Evolutionary conservation across 2,797 vertebrate genomes (phyloP).

Genomic region (Cynopterus sphinx): DNA sequence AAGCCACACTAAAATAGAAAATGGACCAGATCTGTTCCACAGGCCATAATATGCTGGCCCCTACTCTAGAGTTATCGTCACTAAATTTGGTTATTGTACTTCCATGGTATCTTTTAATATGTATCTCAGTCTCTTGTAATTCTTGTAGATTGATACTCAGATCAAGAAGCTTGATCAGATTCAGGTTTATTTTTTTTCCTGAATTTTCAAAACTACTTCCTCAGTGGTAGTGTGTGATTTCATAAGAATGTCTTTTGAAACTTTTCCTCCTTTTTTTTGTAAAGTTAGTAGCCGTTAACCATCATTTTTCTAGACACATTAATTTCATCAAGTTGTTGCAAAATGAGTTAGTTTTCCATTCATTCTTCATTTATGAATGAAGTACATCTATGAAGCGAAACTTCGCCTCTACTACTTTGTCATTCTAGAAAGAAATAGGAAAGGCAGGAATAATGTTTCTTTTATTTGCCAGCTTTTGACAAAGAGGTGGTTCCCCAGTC

Average conservation of each 20-base stretch:
- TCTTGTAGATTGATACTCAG: not conserved
- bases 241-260: not conserved
- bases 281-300: not conserved
- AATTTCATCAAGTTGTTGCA: not conserved
- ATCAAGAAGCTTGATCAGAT: not conserved
- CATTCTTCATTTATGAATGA: not conserved
- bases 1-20: not conserved
- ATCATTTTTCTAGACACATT: not conserved
- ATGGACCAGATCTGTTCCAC: not conserved
- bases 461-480: conserved; percentile 21
- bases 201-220: not conserved
- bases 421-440: not conserved
- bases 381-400: not conserved
- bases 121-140: not conserved
- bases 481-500: not conserved
- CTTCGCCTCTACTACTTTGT: not conserved
- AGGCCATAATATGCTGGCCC: not conserved
- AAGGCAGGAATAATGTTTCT: not conserved
- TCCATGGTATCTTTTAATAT: not conserved
- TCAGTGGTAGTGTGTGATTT: not conserved
- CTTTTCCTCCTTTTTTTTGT: not conserved
- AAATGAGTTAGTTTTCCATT: not conserved
- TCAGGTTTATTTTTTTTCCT: not conserved
- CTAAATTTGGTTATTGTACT: not conserved
- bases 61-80: not conserved